These are phyloP conservation scores for Cerastoderma edule DNA, from an alignment of 2,888 invertebrate genomes.

Conservation along the genomic window DNA sequence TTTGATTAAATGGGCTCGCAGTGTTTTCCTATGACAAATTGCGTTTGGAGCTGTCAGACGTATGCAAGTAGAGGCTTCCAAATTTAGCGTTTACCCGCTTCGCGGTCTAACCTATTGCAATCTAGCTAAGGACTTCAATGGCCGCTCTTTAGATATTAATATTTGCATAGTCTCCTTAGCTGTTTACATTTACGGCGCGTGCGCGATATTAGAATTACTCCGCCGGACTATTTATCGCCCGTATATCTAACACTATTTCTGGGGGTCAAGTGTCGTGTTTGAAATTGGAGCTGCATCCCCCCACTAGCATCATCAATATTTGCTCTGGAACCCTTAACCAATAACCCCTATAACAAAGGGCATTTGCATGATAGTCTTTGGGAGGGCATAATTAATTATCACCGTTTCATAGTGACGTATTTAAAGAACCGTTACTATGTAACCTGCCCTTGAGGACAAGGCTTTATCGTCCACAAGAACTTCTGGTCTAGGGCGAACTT, in stretches of 20 bases:
- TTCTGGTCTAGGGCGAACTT: too few species aligned
- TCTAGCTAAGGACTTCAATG: slow-evolving; percentile 46
- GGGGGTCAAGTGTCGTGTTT: slow-evolving; percentile 55
- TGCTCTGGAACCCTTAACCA: slow-evolving; percentile 1
- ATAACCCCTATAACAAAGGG: too few species aligned
- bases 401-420: too few species aligned
- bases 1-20: slow-evolving; percentile 45
- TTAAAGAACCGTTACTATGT: too few species aligned
- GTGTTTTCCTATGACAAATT: slow-evolving; percentile 37
- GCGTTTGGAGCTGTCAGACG: slow-evolving; percentile 52
- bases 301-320: slow-evolving; percentile 33
- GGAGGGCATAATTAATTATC: too few species aligned
- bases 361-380: too few species aligned
- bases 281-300: slow-evolving; percentile 35
- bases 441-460: too few species aligned
- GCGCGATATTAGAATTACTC: slow-evolving; percentile 55
- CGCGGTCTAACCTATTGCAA: slow-evolving; percentile 46
- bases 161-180: slow-evolving; percentile 56
- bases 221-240: slow-evolving; percentile 52
- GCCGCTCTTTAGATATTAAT: slow-evolving; percentile 59
- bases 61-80: slow-evolving; percentile 41
- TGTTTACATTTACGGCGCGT: slow-evolving; percentile 64
- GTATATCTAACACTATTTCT: slow-evolving; percentile 53
- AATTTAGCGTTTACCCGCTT: slow-evolving; percentile 33
- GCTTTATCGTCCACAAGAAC: too few species aligned